Conservation (phyloP, 2,888 invertebrate species). For the Vannuccia rotundouncinata region DNA sequence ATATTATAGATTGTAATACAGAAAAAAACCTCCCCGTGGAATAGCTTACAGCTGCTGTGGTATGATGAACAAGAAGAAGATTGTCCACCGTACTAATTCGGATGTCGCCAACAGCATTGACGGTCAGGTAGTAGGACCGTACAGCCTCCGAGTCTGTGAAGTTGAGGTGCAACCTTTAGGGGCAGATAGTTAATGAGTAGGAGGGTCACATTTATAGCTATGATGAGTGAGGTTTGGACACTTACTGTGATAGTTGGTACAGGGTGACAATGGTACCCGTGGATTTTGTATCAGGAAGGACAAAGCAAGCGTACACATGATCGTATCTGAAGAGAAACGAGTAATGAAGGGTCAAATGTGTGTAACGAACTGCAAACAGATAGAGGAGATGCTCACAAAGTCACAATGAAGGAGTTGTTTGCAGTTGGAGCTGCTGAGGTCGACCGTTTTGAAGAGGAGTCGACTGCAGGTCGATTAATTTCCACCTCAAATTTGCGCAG, state of each 20-base stretch:
- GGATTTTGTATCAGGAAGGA: neutral
- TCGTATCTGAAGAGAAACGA: neutral
- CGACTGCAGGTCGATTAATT: neutral
- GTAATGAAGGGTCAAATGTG: neutral
- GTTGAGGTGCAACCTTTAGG: neutral
- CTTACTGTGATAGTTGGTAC: slow-evolving; percentile 8
- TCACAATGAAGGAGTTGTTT: neutral
- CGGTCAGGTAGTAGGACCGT: slow-evolving; percentile 65
- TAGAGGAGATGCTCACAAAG: neutral
- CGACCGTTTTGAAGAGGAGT: too few species aligned
- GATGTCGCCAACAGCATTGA: slow-evolving; percentile 80
- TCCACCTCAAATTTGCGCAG: slow-evolving; percentile 3
- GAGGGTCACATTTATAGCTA: neutral
- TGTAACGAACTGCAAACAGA: neutral
- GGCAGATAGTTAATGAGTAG: neutral
- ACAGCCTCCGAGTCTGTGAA: neutral
- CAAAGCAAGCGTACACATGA: slow-evolving; percentile 17
- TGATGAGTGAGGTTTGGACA: neutral
- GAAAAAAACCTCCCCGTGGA: too few species aligned
- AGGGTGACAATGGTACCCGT: neutral
- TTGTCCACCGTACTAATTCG: slow-evolving; percentile 91
- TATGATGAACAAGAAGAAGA: slow-evolving; percentile 91
- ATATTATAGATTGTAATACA: too few species aligned
- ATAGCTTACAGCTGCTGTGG: neutral
- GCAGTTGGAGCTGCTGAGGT: neutral